A percentile compares a stretch with the other conserved stretches of the same genome.
These are phyloP conservation scores for Diplolepis rosae DNA, from an alignment of 2,888 invertebrate species.

Conservation along the genomic window DNA sequence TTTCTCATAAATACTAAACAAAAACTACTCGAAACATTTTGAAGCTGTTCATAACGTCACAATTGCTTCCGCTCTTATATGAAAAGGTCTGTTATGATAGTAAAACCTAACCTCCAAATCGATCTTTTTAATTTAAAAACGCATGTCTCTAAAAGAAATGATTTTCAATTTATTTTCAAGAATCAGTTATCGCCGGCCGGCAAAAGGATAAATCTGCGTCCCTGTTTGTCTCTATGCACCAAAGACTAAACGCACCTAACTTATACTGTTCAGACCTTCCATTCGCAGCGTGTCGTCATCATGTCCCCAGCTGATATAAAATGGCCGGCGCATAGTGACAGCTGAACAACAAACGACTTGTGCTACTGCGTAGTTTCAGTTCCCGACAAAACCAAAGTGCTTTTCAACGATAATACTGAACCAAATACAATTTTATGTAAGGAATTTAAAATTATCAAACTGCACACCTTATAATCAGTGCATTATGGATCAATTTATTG, in stretches of 20 bases:
- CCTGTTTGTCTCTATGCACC: too few relatives aligned
- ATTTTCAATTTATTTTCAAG: background rate
- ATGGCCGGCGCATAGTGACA: slow-evolving; percentile 51
- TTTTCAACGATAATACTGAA: background rate
- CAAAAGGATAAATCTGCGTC: background rate
- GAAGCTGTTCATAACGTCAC: too few relatives aligned
- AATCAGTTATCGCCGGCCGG: background rate
- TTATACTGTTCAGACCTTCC: slow-evolving; percentile 34
- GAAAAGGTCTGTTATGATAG: too few relatives aligned
- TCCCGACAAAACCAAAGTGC: background rate
- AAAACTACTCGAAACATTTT: too few relatives aligned
- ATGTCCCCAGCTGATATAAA: slow-evolving; percentile 51
- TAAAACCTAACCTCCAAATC: too few relatives aligned
- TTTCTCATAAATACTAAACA: too few relatives aligned
- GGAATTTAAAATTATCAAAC: background rate
- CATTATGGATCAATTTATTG: slow-evolving; percentile 1
- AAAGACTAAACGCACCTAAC: too few relatives aligned
- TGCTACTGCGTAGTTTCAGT: background rate
- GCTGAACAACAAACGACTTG: slow-evolving; percentile 44
- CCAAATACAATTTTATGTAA: background rate
- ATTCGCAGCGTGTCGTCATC: slow-evolving; percentile 47
- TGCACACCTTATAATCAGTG: background rate
- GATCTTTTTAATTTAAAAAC: background rate
- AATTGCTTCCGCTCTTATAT: too few relatives aligned
- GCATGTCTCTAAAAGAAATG: background rate